Percentiles rank a stretch among this genome's conserved stretches.
Evolutionary conservation across 2,888 invertebrate species (phyloP).

Genomic region (Dichetophora obliterata): DNA sequence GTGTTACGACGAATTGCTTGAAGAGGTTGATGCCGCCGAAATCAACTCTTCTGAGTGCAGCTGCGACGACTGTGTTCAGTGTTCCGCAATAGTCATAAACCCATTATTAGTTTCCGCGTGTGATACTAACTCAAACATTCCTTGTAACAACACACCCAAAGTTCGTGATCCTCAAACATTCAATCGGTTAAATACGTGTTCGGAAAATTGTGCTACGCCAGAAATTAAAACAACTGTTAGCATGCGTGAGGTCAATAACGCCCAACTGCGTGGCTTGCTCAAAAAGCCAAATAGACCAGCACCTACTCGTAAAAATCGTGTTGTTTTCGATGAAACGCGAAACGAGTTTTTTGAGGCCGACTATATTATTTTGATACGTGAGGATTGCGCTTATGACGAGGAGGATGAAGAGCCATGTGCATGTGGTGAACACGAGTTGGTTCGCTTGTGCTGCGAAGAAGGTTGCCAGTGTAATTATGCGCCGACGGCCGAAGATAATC

Average conservation of each 20-base stretch:
- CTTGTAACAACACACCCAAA: neutral
- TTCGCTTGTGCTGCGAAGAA: slow-evolving; percentile 77
- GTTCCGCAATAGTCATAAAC: neutral
- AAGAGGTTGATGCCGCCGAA: slow-evolving; percentile 19
- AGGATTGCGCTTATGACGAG: slow-evolving; percentile 88
- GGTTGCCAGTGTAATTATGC: slow-evolving; percentile 75
- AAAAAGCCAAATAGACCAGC: slow-evolving; percentile 81
- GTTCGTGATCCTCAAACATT: neutral
- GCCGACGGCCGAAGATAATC: slow-evolving; percentile 57
- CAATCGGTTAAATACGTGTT: neutral
- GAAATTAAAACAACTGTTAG: slow-evolving; percentile 45
- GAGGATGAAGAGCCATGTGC: slow-evolving; percentile 83
- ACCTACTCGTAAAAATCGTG: slow-evolving; percentile 80
- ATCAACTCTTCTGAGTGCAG: slow-evolving; percentile 43
- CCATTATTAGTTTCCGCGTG: slow-evolving; percentile 12
- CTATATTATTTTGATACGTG: slow-evolving; percentile 90
- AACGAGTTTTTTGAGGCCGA: slow-evolving; percentile 94
- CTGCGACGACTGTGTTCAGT: slow-evolving; percentile 46
- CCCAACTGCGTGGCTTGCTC: slow-evolving; percentile 72
- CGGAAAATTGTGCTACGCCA: neutral
- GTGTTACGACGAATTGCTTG: slow-evolving; percentile 65
- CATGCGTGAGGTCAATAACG: slow-evolving; percentile 71
- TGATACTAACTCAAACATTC: slow-evolving; percentile 1
- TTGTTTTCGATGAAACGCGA: slow-evolving; percentile 88
- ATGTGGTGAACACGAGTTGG: slow-evolving; percentile 78